A percentile compares a stretch with the other conserved stretches of the same genome.
Evolutionary conservation across 2,888 invertebrate genomes (phyloP).

Genomic region (Drosophila barbarae): DNA sequence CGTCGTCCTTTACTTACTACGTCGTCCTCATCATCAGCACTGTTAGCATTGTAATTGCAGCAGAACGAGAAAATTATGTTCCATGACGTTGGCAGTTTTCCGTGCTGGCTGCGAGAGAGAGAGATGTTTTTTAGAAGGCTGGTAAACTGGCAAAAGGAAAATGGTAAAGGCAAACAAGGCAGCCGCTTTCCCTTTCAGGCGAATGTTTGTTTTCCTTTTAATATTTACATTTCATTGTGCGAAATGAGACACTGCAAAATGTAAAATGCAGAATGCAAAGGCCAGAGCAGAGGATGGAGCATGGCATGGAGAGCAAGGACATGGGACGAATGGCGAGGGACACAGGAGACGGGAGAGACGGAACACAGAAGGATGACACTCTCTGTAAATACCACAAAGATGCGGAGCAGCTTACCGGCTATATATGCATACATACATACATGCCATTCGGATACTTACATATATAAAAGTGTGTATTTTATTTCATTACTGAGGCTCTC

Average conservation of each 20-base stretch:
- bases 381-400: slow-evolving; percentile 54
- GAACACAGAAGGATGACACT: slow-evolving; percentile 28
- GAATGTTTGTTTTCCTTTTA: slow-evolving; percentile 46
- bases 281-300: background rate
- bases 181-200: slow-evolving; percentile 43
- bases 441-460: slow-evolving; percentile 28
- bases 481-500: slow-evolving; percentile 51
- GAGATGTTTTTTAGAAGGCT: slow-evolving; percentile 22
- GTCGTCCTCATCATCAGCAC: slow-evolving; percentile 13
- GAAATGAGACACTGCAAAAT: slow-evolving; percentile 46
- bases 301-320: slow-evolving; percentile 1
- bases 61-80: slow-evolving; percentile 36
- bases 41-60: slow-evolving; percentile 38
- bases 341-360: slow-evolving; percentile 1
- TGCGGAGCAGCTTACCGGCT: slow-evolving; percentile 26
- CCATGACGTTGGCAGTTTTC: slow-evolving; percentile 32
- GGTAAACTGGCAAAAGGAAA: slow-evolving; percentile 26
- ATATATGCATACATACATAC: slow-evolving; percentile 7
- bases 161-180: slow-evolving; percentile 35
- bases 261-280: slow-evolving; percentile 43
- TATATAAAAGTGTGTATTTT: slow-evolving; percentile 39
- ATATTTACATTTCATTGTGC: slow-evolving; percentile 65
- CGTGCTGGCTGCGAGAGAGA: slow-evolving; percentile 1
- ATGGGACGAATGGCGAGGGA: slow-evolving; percentile 1
- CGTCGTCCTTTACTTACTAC: slow-evolving; percentile 2